These are phyloP conservation scores for Chloropsis hardwickii DNA, from an alignment of 2,113 vertebrate genomes.

Conservation along the genomic window DNA sequence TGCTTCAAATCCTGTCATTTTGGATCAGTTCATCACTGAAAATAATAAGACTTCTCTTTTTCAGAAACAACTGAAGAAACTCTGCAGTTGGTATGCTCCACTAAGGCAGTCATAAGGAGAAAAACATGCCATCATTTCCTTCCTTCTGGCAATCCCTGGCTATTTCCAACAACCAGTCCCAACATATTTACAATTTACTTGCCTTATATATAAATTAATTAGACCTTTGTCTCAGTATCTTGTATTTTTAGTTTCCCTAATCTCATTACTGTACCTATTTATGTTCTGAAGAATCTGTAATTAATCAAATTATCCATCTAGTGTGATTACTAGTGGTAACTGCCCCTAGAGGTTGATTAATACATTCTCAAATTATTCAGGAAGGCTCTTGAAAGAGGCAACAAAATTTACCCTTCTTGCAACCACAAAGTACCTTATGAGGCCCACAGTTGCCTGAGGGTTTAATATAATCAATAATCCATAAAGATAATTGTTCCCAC, in stretches of 20 bases:
- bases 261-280: neutral
- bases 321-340: slow-evolving; percentile 34
- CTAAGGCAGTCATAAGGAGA: neutral
- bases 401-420: slow-evolving; percentile 42
- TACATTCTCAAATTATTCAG: slow-evolving; percentile 54
- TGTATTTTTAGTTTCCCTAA: slow-evolving; percentile 2
- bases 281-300: slow-evolving; percentile 14
- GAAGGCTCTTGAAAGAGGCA: slow-evolving; percentile 46
- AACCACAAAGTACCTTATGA: slow-evolving; percentile 43
- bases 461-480: slow-evolving; percentile 60
- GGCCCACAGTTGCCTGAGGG: neutral
- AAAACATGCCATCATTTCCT: neutral
- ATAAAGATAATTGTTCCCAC: slow-evolving; percentile 65
- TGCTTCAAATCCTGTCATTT: neutral
- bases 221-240: neutral
- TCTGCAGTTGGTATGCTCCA: neutral
- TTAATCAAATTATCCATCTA: slow-evolving; percentile 54
- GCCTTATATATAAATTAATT: neutral
- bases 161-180: neutral
- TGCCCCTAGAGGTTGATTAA: slow-evolving; percentile 58
- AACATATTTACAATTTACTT: neutral
- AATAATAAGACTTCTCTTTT: neutral
- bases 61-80: neutral
- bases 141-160: neutral
- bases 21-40: neutral